Evolutionary conservation across 2,113 vertebrate genomes (phyloP).

Genomic region (Piliocolobus tephrosceles): DNA sequence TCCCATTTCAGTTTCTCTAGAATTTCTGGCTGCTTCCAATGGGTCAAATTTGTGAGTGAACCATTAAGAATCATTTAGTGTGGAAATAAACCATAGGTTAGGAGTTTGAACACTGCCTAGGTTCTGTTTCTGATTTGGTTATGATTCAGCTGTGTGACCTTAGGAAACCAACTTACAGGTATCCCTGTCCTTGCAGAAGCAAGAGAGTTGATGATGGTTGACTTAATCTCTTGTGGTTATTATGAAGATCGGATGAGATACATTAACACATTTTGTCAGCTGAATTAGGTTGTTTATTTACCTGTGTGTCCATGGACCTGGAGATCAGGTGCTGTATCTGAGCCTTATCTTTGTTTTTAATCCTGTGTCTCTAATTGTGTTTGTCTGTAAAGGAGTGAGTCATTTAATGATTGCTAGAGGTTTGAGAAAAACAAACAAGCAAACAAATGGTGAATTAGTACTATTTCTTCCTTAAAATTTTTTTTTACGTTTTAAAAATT

Average conservation of each 20-base stretch:
- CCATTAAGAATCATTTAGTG: neutral
- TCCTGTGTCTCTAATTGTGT: neutral
- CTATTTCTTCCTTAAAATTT: neutral
- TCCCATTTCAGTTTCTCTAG: neutral
- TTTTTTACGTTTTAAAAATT: no score
- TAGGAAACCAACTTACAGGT: neutral
- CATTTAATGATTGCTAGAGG: neutral
- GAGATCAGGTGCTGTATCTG: neutral
- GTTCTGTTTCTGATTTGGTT: constrained; percentile 21
- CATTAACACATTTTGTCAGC: neutral
- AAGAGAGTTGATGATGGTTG: neutral
- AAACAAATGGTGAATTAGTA: neutral
- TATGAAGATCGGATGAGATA: neutral
- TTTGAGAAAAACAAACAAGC: constrained; percentile 33
- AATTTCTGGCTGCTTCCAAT: neutral
- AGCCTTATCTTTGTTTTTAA: constrained; percentile 17
- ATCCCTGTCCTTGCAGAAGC: neutral
- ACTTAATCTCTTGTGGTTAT: neutral
- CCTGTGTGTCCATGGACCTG: neutral
- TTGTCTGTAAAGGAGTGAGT: neutral
- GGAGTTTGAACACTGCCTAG: neutral
- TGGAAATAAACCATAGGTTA: neutral
- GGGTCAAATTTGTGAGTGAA: constrained; percentile 16
- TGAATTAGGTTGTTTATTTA: neutral
- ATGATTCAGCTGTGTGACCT: neutral